Evolutionary conservation across 1,140 invertebrate species (phyloP), one percentile per base, ranked within the genome.

Genomic region (Tribolium castaneum): DNA sequence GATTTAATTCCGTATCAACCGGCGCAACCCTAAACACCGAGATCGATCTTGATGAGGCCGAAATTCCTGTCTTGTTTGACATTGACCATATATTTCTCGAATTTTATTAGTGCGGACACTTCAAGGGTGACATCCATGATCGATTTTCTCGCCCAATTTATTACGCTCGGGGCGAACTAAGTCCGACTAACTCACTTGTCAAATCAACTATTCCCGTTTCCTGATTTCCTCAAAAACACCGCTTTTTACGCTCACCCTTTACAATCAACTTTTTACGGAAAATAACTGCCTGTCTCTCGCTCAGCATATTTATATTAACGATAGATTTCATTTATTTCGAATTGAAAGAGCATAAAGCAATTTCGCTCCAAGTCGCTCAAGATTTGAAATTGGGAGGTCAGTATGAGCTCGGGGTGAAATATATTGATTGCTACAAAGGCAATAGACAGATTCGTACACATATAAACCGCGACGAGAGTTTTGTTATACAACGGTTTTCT

Each of bases 391-490:
- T 51, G 71, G 52, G 34, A 73, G 71, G 71, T 73, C 71, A 73
- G 49, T 73, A 16, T 73, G 54, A 54, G 22, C 52, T 73, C 16
- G 49, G 49, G 71, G 25, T 52, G 22, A 73, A 73, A 54, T 54
- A 73, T 73, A 73, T 73, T 39, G 71, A 73, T 73, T 73, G 22
- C 49, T 16, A 54, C 49, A 73, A 73, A 73, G 52, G 22, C 71
- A 73, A 73, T 73, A 73, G 71, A 73, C 50, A 73, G 71, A 54
- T 73, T 51, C 52, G 52, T 54, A 73, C 49, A 73, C 52, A 73
- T 73, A 73, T 73, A 52, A 73, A 50, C 49, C 19, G 25, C 52
- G 71, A 73, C 50, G 71, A 52, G 14, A 73, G 71, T 73, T 73
- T 73, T 52, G 71, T 73, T 73, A 52, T 54, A 52, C 45, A 30